A percentile compares a stretch with the other conserved stretches of the same genome.
Conservation (phyloP, 2,888 invertebrate genomes). For the Blera fallax region DNA sequence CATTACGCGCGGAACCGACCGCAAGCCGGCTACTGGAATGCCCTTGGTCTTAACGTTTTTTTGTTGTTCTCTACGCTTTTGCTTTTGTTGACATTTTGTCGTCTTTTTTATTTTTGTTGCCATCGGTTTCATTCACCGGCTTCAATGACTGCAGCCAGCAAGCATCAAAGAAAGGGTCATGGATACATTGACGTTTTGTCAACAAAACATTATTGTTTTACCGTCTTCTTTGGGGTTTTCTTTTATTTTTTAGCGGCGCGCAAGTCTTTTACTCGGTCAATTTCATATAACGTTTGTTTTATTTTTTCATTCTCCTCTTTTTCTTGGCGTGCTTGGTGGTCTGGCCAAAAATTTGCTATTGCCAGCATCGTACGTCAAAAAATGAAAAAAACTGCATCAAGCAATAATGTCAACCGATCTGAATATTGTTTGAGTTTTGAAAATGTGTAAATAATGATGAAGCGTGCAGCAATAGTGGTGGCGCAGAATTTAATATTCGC, state of each 20-base stretch:
- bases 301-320: neutral
- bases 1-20: conserved; percentile 25
- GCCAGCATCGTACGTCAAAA: conserved; percentile 22
- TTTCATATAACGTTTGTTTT: conserved; percentile 26
- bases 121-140: conserved; percentile 52
- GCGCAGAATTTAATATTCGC: conserved; percentile 33
- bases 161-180: conserved; percentile 26
- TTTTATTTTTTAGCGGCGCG: conserved; percentile 9
- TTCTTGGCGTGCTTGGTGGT: conserved; percentile 52
- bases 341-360: conserved; percentile 28
- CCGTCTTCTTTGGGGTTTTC: conserved; percentile 21
- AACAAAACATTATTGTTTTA: conserved; percentile 57
- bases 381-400: conserved; percentile 15
- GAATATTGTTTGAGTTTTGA: conserved; percentile 57
- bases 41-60: conserved; percentile 43
- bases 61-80: conserved; percentile 5
- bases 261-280: conserved; percentile 19
- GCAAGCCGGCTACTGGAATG: conserved; percentile 56
- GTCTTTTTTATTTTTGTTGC: conserved; percentile 8
- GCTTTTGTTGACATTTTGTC: conserved; percentile 52
- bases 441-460: conserved; percentile 26
- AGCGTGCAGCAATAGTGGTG: conserved; percentile 43
- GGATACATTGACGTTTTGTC: conserved; percentile 49
- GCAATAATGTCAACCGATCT: conserved; percentile 45
- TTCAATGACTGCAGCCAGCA: conserved; percentile 39